Evolutionary conservation across 1,140 invertebrate species (phyloP).

Genomic region (Rhopalosiphum padi): DNA sequence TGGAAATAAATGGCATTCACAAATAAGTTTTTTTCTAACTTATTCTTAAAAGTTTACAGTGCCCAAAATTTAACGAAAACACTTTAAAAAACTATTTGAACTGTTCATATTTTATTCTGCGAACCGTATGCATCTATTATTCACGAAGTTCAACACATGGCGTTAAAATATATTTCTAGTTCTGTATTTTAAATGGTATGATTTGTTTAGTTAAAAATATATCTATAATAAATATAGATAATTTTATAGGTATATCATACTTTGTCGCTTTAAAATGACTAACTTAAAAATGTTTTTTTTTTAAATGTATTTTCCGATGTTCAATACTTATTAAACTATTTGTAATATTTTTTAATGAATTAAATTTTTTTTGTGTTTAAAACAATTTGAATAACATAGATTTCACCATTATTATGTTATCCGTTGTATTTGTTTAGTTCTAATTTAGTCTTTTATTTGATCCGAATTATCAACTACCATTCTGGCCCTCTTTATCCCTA

Average conservation of each 20-base stretch:
- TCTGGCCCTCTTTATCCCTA: not conserved
- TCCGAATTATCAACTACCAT: not conserved
- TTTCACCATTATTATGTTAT: not conserved
- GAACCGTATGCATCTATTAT: not conserved
- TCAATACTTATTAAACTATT: not conserved
- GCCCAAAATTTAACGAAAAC: not conserved
- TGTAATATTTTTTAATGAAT: not conserved
- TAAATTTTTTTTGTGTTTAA: not conserved
- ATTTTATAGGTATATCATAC: not conserved
- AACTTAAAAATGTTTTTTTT: not conserved
- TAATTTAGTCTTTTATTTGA: not conserved
- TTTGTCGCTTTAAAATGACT: not conserved
- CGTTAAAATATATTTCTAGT: not conserved
- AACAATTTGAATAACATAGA: not conserved
- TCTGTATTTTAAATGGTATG: not conserved
- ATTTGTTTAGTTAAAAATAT: not conserved
- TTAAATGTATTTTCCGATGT: not conserved
- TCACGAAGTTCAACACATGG: not conserved
- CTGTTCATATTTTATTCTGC: not conserved
- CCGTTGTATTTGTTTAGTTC: not conserved
- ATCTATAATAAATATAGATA: not conserved
- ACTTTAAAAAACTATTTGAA: not conserved
- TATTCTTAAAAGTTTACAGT: not conserved
- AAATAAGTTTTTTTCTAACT: slow-evolving; percentile 2
- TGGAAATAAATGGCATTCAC: not conserved